Base-by-base conservation (phyloP, 1,140 invertebrate genomes). In the Ridgeia piscesae region DNA sequence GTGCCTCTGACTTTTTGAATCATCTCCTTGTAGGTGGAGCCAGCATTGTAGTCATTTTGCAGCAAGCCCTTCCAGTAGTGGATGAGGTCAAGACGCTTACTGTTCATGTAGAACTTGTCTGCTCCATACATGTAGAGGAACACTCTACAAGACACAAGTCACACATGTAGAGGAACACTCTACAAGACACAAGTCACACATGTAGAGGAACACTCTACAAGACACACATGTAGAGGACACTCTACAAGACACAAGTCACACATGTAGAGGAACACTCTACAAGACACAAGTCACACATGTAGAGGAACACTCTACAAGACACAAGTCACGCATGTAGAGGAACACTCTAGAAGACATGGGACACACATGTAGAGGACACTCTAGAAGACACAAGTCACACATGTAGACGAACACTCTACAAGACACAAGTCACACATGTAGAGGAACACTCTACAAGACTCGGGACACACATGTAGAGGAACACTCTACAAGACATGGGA, bases 41-140 rank as follows among this genome's bases (percentile, higher is more conserved):
- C 93, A 35, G 93, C 92, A 93, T 91, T 93, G 58, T 92, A 91
- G 1, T 95, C 94, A 17, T 92, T 92, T 33, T 91, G 58, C 48
- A 94, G 89, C 58, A 95, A 93, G n/a, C 94, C 92, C 50, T 93
- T 92, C 95, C 95, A 95, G 93, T 94, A 95, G 27, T 93, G 89
- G 8, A 93, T 92, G 33, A 95, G 93, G 91, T 95, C 95, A 33
- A 93, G 93, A 42, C 93, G 89, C 50, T 89, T 33, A n/a, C 58
- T 48, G 92, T 91, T 77, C 90, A 34, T 88, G 58, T 90, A 90
- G 35, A 34, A 34, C 89, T 34, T 42, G 89, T 42, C 34, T 27
- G 89, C 89, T 21, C 34, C 89, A 27, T 90, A 90, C 33, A 34
- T 90, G 11, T 42, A 90, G 34, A 89, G 48, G 88, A 92, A 93